Base-by-base conservation (phyloP, 2,113 vertebrate species). In the Ibidorhyncha struthersii region DNA sequence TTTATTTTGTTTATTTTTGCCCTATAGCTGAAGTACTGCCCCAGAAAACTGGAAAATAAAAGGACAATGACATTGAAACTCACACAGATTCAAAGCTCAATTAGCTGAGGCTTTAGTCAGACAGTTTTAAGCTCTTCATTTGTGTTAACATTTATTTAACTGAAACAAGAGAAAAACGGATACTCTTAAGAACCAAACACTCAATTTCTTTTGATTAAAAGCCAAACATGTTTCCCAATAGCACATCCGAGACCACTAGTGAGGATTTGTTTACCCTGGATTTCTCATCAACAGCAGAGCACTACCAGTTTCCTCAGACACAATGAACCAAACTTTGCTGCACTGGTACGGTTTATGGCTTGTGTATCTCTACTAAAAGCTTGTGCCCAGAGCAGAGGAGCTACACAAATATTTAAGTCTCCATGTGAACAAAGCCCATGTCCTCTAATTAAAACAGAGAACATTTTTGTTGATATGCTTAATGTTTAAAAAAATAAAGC, bases 1-100 rank as follows among this genome's bases (percentile, higher is more conserved):
- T 38, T 76, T 55, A 27, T 93, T 74, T 62, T 80, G 70, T 84
- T 89, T 93, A 41, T 87, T 88, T 95, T 82, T 87, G 89, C 78
- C 9, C 3, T 61, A 52, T 36, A 94, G 80, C 41, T 77, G 71
- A 95, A 91, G 82, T 26, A 58, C 82, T 86, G 86, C 82, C 67
- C 6, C 22, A 65, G 62, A 91, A 72, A 93, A 82, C 72, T 36
- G 47, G 43, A 91, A 67, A 89, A 90, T 50, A 84, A 82, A 81
- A 62, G 34, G 50, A 82, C 4, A 9, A 65, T 72, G 90, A 81
- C 85, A 91, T 47, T 2, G 4, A 67, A 96, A 90, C 36, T 76
- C 77, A 55, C 67, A 61, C 0, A 9, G 69, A 90, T 77, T 23
- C 38, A 85, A 69, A 56, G 34, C 69, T 85, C 87, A 78, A 6